A percentile compares a stretch with the other conserved stretches of the same genome.
phyloP scores from a whole-genome alignment of 2,797 vertebrate genomes.

The Lutra lutra region DNA sequence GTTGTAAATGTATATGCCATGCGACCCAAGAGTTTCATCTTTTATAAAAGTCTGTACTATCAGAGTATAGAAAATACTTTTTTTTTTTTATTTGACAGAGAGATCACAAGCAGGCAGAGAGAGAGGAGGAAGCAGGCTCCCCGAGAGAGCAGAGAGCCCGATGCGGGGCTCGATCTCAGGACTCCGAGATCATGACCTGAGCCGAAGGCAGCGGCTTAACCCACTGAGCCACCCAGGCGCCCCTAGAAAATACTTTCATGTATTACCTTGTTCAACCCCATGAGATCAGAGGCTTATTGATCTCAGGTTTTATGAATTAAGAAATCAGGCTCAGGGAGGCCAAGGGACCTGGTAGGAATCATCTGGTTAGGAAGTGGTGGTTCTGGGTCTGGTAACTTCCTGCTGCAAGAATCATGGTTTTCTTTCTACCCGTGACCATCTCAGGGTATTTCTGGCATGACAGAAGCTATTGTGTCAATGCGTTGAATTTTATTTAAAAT shows the following conservation, averaged over 20 bases:
- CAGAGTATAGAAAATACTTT: neutral
- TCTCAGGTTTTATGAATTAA: neutral
- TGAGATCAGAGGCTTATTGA: neutral
- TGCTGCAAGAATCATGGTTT: fast-evolving
- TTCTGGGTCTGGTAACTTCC: neutral
- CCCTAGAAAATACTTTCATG: conserved; percentile 3
- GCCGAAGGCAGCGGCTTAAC: no score
- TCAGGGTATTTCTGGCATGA: neutral
- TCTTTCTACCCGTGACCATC: neutral
- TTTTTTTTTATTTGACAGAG: no score
- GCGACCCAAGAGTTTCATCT: neutral
- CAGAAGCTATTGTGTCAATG: neutral
- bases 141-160: no score
- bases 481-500: neutral
- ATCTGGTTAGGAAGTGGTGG: neutral
- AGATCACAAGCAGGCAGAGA: no score
- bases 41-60: neutral
- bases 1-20: neutral
- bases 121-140: no score
- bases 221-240: no score
- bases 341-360: no score
- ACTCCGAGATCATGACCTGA: no score
- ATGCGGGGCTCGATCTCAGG: no score
- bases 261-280: neutral
- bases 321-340: neutral